Base-by-base conservation (phyloP, 1,140 invertebrate genomes). In the Potamilus streckersoni region DNA sequence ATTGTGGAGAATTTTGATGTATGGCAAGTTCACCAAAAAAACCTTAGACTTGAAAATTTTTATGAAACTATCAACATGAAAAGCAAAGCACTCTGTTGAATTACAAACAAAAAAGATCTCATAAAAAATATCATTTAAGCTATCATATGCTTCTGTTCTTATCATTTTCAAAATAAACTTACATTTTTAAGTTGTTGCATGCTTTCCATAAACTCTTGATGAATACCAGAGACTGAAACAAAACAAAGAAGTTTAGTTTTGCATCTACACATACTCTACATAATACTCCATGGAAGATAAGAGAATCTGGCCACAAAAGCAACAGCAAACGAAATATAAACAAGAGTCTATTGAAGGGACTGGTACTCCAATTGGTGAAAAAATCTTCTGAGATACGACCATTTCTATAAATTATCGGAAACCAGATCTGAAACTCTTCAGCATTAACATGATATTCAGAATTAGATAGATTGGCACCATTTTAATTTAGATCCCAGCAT, bases 171-270 rank as follows among this genome's bases (percentile, higher is more conserved):
- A 17, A 23, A 11, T 17, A 16, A 57, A 83, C 84, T 84, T 79
- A 85, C 84, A 82, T 85, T 83, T 74, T 84, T 83, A 16, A 84
- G 75, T 76, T 84, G 83, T 23, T 75, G 71, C 83, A 86, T 83
- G 73, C 80, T 83, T 65, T 83, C 82, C 77, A 84, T 73, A 59
- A 86, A 86, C 57, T 84, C 83, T 19, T 49, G 38, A 49, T 77
- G 75, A 12, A 71, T 69, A 69, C 66, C 66, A 19, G 74, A 76
- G 11, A 57, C 75, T 77, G 70, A 72, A 77, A 77, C 17, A 72
- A 20, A 60, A 64, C 31, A 67, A 27, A 65, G 55, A 64, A 69
- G 38, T 49, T 49, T 49, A 49, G 38, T 49, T 8, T 49, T 49
- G 38, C 5, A 49, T 49, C 27, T 31, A 31, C 27, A 31, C 4